Conservation (phyloP, 2,797 vertebrate species). For the Cossypha heuglini region DNA sequence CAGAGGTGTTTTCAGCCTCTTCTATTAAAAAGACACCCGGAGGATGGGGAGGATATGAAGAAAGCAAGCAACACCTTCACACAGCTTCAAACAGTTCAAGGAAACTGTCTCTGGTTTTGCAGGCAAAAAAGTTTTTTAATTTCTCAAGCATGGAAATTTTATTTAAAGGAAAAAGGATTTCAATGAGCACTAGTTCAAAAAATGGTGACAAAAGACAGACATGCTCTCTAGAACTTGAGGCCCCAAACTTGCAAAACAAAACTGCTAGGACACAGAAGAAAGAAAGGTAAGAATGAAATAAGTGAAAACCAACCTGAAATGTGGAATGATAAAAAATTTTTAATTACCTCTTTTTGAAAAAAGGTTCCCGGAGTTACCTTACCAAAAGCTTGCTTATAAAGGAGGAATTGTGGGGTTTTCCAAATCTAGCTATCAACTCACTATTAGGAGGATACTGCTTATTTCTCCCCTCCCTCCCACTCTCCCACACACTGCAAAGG, state of each 20-base stretch:
- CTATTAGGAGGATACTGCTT: background rate
- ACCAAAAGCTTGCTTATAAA: background rate
- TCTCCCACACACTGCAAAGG: background rate
- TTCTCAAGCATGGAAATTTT: background rate
- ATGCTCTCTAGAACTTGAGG: background rate
- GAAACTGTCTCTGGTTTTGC: background rate
- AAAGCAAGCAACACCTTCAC: background rate
- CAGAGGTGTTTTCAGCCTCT: background rate
- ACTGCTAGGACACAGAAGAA: background rate
- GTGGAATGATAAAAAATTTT: background rate
- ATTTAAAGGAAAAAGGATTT: background rate
- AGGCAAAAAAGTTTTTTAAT: background rate
- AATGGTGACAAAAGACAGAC: background rate
- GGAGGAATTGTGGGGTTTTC: background rate
- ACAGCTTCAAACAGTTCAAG: background rate
- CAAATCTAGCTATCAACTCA: background rate
- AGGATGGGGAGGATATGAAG: background rate
- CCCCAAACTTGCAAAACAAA: background rate
- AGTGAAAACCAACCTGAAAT: background rate
- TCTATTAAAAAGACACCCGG: background rate
- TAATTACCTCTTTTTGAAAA: background rate
- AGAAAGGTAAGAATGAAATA: background rate
- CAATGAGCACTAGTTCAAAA: background rate
- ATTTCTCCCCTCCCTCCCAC: background rate
- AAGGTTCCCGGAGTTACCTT: background rate